These are phyloP conservation scores for Chelidonichthys spinosus DNA, from an alignment of 2,797 vertebrate genomes.

Conservation along the genomic window DNA sequence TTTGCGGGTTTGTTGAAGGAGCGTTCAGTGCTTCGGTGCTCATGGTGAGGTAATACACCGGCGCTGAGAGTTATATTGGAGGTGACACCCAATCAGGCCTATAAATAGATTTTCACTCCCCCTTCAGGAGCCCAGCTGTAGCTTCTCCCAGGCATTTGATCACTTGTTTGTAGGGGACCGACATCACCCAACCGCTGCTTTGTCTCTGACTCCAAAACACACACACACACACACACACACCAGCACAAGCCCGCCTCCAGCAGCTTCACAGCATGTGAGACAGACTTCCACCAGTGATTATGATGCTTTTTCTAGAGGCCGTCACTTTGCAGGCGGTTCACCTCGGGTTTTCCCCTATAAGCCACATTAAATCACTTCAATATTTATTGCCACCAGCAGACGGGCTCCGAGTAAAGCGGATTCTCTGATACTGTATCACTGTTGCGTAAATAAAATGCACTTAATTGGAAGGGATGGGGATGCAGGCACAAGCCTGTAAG, in stretches of 20 bases:
- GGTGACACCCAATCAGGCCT: conserved; percentile 73
- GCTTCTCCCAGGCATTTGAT: conserved; percentile 72
- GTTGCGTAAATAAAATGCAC: conserved; percentile 43
- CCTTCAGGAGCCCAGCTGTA: conserved; percentile 73
- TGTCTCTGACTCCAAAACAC: conserved; percentile 42
- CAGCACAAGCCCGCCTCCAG: not conserved
- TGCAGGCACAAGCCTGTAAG: conserved; percentile 30
- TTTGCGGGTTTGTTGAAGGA: conserved; percentile 13
- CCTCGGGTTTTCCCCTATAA: conserved; percentile 35
- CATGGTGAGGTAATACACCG: conserved; percentile 65
- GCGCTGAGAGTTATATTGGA: conserved; percentile 68
- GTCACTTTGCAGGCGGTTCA: not conserved
- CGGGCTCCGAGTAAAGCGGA: conserved; percentile 8
- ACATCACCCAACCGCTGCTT: conserved; percentile 59
- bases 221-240: not conserved
- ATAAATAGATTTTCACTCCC: conserved; percentile 76
- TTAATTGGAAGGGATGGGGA: conserved; percentile 47
- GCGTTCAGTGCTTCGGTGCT: conserved; percentile 20
- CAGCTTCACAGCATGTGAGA: not conserved
- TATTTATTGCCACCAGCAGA: conserved; percentile 1
- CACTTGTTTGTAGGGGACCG: conserved; percentile 65
- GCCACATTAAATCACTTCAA: conserved; percentile 33
- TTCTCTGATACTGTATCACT: conserved; percentile 33
- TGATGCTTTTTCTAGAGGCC: conserved; percentile 10
- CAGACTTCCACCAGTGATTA: conserved; percentile 17